Conservation (phyloP, 2,888 invertebrate genomes). For the Eubasilissa splendida region DNA sequence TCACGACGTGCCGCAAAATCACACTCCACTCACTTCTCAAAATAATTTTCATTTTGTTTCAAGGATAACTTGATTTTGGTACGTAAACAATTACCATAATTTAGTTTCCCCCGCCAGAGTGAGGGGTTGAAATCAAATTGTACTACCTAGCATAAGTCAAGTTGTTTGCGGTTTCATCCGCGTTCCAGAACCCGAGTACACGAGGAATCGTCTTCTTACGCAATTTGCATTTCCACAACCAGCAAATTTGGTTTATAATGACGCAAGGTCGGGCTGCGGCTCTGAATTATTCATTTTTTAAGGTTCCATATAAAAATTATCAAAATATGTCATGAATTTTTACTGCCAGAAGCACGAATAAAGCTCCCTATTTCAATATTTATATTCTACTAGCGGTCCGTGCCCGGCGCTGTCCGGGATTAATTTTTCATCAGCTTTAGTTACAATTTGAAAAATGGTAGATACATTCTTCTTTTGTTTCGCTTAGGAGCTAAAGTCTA, state of each 20-base stretch:
- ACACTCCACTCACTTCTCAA: not conserved
- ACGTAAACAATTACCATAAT: not conserved
- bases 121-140: too few relatives aligned
- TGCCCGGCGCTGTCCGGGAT: too few relatives aligned
- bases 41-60: not conserved
- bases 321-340: conserved; percentile 15
- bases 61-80: not conserved
- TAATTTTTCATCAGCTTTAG: too few relatives aligned
- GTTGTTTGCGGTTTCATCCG: conserved; percentile 7
- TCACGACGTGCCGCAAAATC: too few relatives aligned
- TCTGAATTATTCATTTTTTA: conserved; percentile 29
- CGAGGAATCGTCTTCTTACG: not conserved
- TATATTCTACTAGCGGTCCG: too few relatives aligned
- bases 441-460: too few relatives aligned
- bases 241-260: conserved; percentile 13
- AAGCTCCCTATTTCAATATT: too few relatives aligned
- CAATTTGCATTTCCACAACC: conserved; percentile 16
- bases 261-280: not conserved
- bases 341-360: not conserved
- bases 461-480: too few relatives aligned
- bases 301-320: not conserved
- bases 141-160: not conserved
- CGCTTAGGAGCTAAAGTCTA: too few relatives aligned
- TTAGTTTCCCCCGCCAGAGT: too few relatives aligned
- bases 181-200: not conserved